Conservation (phyloP, 2,888 invertebrate genomes). For the Gibbula magus region DNA sequence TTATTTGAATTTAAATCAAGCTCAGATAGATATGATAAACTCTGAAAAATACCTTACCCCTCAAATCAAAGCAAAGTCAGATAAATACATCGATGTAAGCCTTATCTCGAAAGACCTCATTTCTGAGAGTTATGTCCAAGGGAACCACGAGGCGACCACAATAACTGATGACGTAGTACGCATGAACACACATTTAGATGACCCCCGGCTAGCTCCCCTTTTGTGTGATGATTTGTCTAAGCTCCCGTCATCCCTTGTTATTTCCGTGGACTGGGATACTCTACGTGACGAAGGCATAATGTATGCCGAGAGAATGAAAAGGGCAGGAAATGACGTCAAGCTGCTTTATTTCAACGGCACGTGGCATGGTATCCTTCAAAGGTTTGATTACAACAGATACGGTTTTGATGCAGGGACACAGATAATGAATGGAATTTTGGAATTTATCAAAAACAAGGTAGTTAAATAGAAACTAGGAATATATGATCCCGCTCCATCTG, state of each 20-base stretch:
- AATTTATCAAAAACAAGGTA: not conserved
- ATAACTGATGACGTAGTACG: slow-evolving; percentile 10
- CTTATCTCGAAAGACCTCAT: not conserved
- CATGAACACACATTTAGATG: not conserved
- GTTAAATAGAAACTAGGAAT: too few relatives aligned
- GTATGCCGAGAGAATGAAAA: not conserved
- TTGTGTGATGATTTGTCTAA: not conserved
- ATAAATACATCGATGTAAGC: not conserved
- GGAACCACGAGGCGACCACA: not conserved
- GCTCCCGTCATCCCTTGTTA: not conserved
- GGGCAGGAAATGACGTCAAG: not conserved
- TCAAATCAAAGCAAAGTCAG: not conserved
- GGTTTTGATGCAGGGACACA: not conserved
- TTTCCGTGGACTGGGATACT: not conserved
- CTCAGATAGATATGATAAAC: not conserved
- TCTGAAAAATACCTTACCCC: not conserved
- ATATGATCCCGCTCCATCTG: too few relatives aligned
- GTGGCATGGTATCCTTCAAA: slow-evolving; percentile 3
- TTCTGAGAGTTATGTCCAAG: not conserved
- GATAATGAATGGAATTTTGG: not conserved
- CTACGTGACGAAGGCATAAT: not conserved
- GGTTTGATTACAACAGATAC: not conserved
- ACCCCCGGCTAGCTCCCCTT: not conserved
- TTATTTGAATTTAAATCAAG: not conserved
- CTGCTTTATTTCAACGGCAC: not conserved